Evolutionary conservation across 2,888 invertebrate species (phyloP).

Genomic region (Caenorhabditis sp.): DNA sequence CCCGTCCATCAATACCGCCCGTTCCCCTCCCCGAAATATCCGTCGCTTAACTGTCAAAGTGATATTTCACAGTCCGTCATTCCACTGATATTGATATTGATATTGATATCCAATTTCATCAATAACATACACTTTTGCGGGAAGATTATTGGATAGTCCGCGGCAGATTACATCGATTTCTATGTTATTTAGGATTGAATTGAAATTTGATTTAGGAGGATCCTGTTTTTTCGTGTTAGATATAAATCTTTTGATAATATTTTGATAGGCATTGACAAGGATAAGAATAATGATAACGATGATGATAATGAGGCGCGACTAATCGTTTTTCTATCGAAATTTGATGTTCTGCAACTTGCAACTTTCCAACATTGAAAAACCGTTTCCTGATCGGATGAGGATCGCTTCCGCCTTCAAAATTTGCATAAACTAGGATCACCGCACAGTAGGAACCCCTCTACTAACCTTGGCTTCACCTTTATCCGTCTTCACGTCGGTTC

Average conservation of each 20-base stretch:
- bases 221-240: not conserved
- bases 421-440: conserved; percentile 2
- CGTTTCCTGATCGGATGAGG: not conserved
- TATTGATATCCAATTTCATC: conserved; percentile 17
- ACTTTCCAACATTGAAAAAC: too few relatives aligned
- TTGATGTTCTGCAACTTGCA: too few relatives aligned
- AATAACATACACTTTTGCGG: conserved; percentile 10
- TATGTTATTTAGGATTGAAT: not conserved
- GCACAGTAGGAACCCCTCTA: conserved; percentile 5
- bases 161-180: not conserved
- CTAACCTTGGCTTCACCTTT: not conserved
- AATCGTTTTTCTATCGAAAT: too few relatives aligned
- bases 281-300: too few relatives aligned
- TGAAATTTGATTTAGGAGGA: not conserved
- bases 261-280: too few relatives aligned
- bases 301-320: conserved; percentile 36
- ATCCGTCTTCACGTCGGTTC: not conserved
- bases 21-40: conserved; percentile 1
- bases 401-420: not conserved
- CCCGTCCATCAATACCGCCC: too few relatives aligned
- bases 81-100: too few relatives aligned
- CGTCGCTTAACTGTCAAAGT: conserved; percentile 38
- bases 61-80: conserved; percentile 40
- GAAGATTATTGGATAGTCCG: not conserved
- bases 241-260: conserved; percentile 4